Evolutionary conservation across 2,888 invertebrate genomes (phyloP), one percentile per base, ranked within the genome.

Genomic region (Masnerella sp.): DNA sequence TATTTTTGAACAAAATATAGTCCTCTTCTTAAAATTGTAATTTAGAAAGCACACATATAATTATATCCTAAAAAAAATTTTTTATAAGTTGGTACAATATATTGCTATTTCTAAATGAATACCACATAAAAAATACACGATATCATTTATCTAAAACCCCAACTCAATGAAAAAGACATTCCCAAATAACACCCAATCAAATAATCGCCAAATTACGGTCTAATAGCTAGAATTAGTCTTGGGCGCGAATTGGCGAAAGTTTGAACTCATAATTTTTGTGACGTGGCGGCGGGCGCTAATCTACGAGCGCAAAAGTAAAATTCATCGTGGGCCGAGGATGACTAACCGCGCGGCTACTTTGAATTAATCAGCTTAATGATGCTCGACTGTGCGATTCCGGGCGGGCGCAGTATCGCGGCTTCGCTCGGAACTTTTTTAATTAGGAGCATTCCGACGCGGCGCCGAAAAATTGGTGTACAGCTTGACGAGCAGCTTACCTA

Each of bases 321-420:
- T 56, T 56, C 32, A 40, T 15, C 15, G 38, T 3, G 5, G 25
- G 9, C 18, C 20, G 17, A 9, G 20, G 43, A 52, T 22, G 43
- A 43, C 20, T 34, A 36, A 43, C 51, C 1, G 7, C 43, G 18
- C 43, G 2, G 36, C 25, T 30, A 38, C 47, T 59, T 47, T 18
- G 18, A 43, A 64, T 64, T 64, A 64, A 64, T 64, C 43, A 52
- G 52, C 43, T 64, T 52, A 52, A 64, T 45, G 52, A 64, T 43
- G 25, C 64, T 28, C 28, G 25, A 22, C 51, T 49, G 28, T 42
- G 51, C 12, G 15, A 20, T 11, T 34, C 36, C n/a, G n/a, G n/a
- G n/a, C n/a, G n/a, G 34, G 11, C 11, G 30, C 5, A 32, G 36
- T 17, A 0, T 5, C 5, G 18, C 12, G 14, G 15, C n/a, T 9